These are phyloP conservation scores for Leptobrachium leishanense DNA, from an alignment of 2,113 vertebrate genomes.

Conservation along the genomic window DNA sequence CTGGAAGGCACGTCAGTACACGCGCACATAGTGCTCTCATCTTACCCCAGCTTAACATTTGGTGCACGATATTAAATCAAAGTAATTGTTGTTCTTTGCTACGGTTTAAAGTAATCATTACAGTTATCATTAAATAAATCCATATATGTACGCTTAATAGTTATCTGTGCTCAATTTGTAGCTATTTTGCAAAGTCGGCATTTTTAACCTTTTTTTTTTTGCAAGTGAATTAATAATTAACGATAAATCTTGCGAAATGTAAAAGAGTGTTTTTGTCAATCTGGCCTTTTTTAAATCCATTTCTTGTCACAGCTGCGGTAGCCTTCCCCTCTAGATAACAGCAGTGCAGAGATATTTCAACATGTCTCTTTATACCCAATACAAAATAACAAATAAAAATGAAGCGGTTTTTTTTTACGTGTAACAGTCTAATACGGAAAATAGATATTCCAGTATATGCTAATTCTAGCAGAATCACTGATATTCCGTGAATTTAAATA, in stretches of 20 bases:
- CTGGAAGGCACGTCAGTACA: too few relatives aligned
- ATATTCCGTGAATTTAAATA: too few relatives aligned
- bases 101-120: not conserved
- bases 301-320: not conserved
- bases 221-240: conserved; percentile 38
- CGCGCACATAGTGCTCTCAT: too few relatives aligned
- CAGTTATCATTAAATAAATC: not conserved
- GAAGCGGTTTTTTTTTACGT: too few relatives aligned
- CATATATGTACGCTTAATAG: not conserved
- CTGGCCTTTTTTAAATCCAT: conserved; percentile 21
- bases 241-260: conserved; percentile 32
- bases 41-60: too few relatives aligned
- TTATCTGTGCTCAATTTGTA: conserved; percentile 13
- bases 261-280: conserved; percentile 35
- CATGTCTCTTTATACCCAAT: too few relatives aligned
- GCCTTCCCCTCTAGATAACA: not conserved
- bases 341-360: too few relatives aligned
- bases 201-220: not conserved
- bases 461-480: too few relatives aligned
- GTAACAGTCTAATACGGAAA: too few relatives aligned
- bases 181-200: conserved; percentile 20
- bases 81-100: not conserved
- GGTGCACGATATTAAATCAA: too few relatives aligned
- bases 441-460: too few relatives aligned
- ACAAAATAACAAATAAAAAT: too few relatives aligned